Percentiles rank a stretch among this genome's conserved stretches.
Conservation (phyloP, 2,113 vertebrate genomes). For the Scortum barcoo region DNA sequence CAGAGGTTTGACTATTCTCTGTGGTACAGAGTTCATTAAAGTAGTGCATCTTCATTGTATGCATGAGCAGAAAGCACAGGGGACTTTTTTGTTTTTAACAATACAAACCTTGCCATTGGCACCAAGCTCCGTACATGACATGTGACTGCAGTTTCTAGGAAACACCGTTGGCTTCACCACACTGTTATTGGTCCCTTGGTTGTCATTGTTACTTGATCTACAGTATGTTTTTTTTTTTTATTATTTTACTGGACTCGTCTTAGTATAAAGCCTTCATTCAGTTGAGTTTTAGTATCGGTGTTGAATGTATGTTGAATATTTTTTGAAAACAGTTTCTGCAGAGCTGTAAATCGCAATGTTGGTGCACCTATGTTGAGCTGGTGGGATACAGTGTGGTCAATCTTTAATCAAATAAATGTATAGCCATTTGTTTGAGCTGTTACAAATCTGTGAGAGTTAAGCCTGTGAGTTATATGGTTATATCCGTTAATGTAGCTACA, state of each 20-base stretch:
- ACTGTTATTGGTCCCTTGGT: background rate
- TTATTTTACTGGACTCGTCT: background rate
- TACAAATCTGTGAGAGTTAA: conserved; percentile 37
- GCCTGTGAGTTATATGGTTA: conserved; percentile 23
- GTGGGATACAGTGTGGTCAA: background rate
- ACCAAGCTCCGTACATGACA: background rate
- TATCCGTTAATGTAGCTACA: conserved; percentile 35
- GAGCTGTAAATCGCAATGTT: background rate
- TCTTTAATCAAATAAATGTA: conserved; percentile 47
- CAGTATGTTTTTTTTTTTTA: background rate
- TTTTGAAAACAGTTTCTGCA: background rate
- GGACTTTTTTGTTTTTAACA: background rate
- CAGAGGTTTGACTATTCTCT: background rate
- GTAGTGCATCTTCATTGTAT: background rate
- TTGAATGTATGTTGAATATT: background rate
- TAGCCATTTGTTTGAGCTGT: conserved; percentile 17
- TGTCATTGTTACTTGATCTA: conserved; percentile 6
- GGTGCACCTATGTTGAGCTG: conserved; percentile 27
- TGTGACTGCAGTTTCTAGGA: conserved; percentile 28
- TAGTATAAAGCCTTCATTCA: background rate
- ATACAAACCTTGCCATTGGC: conserved; percentile 11
- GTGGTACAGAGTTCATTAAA: background rate
- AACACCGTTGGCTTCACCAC: background rate
- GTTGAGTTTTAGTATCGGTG: background rate
- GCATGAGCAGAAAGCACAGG: background rate